Evolutionary conservation across 2,888 invertebrate genomes (phyloP), one percentile per base, ranked within the genome.

Genomic region (Caenorhabditis uteleia): DNA sequence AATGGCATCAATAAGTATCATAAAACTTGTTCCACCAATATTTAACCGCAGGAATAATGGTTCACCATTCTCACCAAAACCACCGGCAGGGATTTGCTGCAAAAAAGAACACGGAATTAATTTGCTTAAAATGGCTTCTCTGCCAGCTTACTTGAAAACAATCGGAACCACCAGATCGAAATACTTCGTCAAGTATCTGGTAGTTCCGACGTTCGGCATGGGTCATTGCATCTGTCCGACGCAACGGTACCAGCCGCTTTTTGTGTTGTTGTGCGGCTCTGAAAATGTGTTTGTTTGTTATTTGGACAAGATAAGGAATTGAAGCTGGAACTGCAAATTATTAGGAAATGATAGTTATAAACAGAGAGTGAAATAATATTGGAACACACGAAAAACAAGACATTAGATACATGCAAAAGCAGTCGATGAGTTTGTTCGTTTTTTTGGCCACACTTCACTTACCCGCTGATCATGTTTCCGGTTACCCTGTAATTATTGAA

Each of bases 381-480:
- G 25, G 21, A 18, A n/a, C 10, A n/a, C 33, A 26, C 5, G 29
- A 47, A 29, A 29, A 34, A n/a, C 29, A 18, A 48, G 31, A 21
- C 43, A 27, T 42, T 43, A 23, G 16, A 33, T 26, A 60, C 45
- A 25, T 31, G 49, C 50, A 43, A 31, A 45, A 29, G 40, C 27
- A 14, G 21, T 4, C 16, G 42, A 23, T n/a, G n/a, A 26, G 6
- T 12, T 29, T 21, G 42, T 12, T 25, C 4, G 45, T 29, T 14
- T 29, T 7, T 34, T 7, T 10, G 7, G 31, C 8, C 8, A 10
- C 31, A 12, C 14, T 7, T 4, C n/a, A 69, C 77, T 74, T 67
- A 77, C 77, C 80, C 80, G 76, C 77, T 77, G 72, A 81, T 81
- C 81, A 81, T 81, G 74, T 81, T 82, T 68, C 77, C 77, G 65